Evolutionary conservation across 2,797 vertebrate species (phyloP), one percentile per base, ranked within the genome.

Genomic region (Pelodytes ibericus): DNA sequence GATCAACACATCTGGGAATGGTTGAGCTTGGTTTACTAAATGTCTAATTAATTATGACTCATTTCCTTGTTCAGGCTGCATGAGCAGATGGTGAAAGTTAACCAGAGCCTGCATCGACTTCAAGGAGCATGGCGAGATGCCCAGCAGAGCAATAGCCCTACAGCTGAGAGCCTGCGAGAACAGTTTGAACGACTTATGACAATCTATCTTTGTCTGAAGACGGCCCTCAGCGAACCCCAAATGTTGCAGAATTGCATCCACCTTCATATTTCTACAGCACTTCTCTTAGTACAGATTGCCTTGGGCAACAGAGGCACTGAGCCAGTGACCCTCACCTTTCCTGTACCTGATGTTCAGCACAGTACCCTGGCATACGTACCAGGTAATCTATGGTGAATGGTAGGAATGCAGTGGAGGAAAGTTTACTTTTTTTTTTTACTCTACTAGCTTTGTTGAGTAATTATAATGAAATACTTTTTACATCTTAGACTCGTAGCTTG

Each of bases 1-100:
- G n/a, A n/a, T n/a, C n/a, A n/a, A n/a, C n/a, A n/a, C n/a, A n/a
- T n/a, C n/a, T n/a, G n/a, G n/a, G n/a, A n/a, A n/a, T n/a, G n/a
- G n/a, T n/a, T n/a, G n/a, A n/a, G n/a, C n/a, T n/a, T n/a, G n/a
- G n/a, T n/a, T n/a, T n/a, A n/a, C n/a, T n/a, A n/a, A n/a, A n/a
- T n/a, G n/a, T n/a, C n/a, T n/a, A n/a, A n/a, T n/a, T n/a, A n/a
- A n/a, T n/a, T n/a, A n/a, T n/a, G n/a, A n/a, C n/a, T n/a, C n/a
- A n/a, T 16, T 47, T 9, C 20, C 20, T 4, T 47, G 13, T 39
- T 30, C 79, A 99, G 98, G 90, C 90, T 99, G 83, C 96, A 99
- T 0, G 97, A 99, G 86, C 98, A 99, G 90, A 97, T 99, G 95
- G 95, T 99, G 77, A 99, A 98, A 91, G 96, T 98, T 90, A 99